A percentile compares a stretch with the other conserved stretches of the same genome.
phyloP scores from a whole-genome alignment of 1,140 invertebrate genomes.

The Antheraea pernyi region DNA sequence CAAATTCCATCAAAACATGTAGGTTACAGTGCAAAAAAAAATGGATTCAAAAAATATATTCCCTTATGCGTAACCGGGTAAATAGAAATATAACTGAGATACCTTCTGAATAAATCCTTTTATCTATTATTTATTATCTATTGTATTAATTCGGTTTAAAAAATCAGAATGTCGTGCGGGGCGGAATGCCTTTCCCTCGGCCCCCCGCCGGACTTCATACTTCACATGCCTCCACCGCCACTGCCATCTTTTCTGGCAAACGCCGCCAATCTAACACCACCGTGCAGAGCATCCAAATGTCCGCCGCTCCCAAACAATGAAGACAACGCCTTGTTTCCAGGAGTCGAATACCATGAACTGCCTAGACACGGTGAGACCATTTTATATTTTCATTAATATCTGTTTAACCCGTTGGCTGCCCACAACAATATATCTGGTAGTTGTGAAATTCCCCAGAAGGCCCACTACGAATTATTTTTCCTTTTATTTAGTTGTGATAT shows the following conservation, averaged over 20 bases:
- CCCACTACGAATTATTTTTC: too few relatives aligned
- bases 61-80: too few relatives aligned
- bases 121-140: too few relatives aligned
- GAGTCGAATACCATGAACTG: constrained; percentile 87
- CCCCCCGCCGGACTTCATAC: constrained; percentile 89
- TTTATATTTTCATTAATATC: background rate
- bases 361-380: constrained; percentile 82
- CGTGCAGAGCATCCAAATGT: constrained; percentile 79
- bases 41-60: too few relatives aligned
- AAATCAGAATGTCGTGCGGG: constrained; percentile 61
- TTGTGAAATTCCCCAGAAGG: too few relatives aligned
- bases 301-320: constrained; percentile 73
- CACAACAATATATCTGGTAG: too few relatives aligned
- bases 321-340: constrained; percentile 73
- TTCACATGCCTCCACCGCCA: constrained; percentile 90
- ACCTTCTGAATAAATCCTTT: too few relatives aligned
- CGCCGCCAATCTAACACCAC: constrained; percentile 79
- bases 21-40: too few relatives aligned
- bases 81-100: too few relatives aligned
- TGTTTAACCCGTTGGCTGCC: background rate
- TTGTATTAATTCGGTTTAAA: background rate
- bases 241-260: constrained; percentile 84
- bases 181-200: constrained; percentile 85
- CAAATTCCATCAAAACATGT: too few relatives aligned
- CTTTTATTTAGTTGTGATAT: too few relatives aligned